Evolutionary conservation across 2,797 vertebrate species (phyloP), one percentile per base, ranked within the genome.

Genomic region (Hydrophis major): DNA sequence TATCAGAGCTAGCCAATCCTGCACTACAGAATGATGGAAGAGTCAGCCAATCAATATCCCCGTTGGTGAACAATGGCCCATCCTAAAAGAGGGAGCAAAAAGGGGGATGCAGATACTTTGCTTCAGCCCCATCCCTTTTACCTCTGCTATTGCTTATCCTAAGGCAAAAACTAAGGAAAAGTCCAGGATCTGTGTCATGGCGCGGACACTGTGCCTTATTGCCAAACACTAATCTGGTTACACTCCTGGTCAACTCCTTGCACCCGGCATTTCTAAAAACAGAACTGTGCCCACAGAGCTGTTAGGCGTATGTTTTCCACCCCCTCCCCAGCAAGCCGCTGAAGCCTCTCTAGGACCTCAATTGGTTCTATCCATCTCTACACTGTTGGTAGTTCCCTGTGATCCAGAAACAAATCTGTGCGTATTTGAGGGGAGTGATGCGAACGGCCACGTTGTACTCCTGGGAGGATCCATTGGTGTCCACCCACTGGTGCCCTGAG

Each of bases 351-450:
- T 87, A 59, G 92, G 92, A 93, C 59, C 83, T 94, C 90, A 63
- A 60, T 0, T 20, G 59, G 93, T 27, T 61, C 98, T 96, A 99
- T 2, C 99, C 99, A 83, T 99, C 98, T 96, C 99, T 97, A 94
- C 99, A 99, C 95, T 99, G 98, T 96, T 99, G 96, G 95, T 99
- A 99, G 97, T 99, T 99, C 93, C 99, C 99, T 97, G 99, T 99
- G 96, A 99, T 99, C 99, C 99, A 99, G 94, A 99, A 99, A 97
- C 99, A 99, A 96, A 99, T 99, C 98, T 99, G 99, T 93, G 99
- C 99, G 0, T 99, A 99, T 97, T 99, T 99, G 25, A 99, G 98
- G 27, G 99, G 99, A 0, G 99, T 99, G 97, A 99, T 98, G 92
- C 99, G 98, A 94, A 99, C 99, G 0, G 99, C 99, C 16, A 99